Conservation (phyloP, 2,797 vertebrate species). For the Perodicticus potto region DNA sequence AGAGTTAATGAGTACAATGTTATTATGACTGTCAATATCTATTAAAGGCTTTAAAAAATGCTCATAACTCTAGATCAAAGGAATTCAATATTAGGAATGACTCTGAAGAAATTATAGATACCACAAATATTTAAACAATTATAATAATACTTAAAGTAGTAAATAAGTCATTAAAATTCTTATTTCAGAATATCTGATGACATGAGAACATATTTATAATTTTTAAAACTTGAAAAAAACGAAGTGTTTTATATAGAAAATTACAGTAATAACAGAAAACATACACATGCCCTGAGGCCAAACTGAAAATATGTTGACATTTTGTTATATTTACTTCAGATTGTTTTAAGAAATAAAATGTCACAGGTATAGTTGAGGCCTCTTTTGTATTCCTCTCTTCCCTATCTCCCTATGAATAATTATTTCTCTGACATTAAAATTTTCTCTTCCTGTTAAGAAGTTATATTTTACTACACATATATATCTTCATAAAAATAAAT, state of each 20-base stretch:
- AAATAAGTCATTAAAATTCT: background rate
- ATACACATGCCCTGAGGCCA: background rate
- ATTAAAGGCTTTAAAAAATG: background rate
- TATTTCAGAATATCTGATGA: slow-evolving; percentile 22
- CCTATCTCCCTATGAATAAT: background rate
- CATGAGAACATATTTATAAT: background rate
- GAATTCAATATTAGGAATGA: background rate
- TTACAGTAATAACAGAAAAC: background rate
- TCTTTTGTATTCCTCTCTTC: background rate
- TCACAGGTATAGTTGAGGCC: background rate
- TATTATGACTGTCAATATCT: background rate
- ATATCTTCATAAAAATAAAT: background rate
- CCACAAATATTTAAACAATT: background rate
- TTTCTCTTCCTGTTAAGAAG: background rate
- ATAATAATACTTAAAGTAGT: background rate
- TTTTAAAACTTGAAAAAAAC: slow-evolving; percentile 10
- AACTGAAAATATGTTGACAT: background rate
- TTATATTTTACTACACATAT: background rate
- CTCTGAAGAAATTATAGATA: background rate
- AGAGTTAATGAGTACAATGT: background rate
- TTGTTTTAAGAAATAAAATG: background rate
- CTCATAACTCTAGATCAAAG: background rate
- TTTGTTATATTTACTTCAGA: slow-evolving; percentile 30
- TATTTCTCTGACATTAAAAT: background rate
- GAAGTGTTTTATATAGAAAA: slow-evolving; percentile 39